Percentiles rank a stretch among this genome's conserved stretches.
These are phyloP conservation scores for Conistra vaccinii DNA, from an alignment of 2,888 invertebrate genomes.

Conservation along the genomic window DNA sequence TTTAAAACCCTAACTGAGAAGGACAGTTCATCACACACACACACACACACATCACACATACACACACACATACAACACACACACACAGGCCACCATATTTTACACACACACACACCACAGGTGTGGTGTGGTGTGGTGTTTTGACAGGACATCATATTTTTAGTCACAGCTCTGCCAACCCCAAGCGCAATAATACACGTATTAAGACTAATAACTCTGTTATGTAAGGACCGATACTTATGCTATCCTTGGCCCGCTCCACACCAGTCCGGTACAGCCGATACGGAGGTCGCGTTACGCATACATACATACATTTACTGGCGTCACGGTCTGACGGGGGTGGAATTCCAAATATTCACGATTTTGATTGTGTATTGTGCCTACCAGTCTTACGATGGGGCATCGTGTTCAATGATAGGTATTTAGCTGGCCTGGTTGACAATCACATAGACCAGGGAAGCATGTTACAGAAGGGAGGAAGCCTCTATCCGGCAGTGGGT, in stretches of 20 bases:
- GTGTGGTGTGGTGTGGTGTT: no score
- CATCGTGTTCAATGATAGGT: no score
- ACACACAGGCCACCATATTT: no score
- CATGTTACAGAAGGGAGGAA: background rate
- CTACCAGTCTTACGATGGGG: no score
- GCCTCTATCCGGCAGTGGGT: no score
- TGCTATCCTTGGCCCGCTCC: constrained; percentile 46
- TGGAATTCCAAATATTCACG: constrained; percentile 28
- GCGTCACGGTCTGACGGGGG: constrained; percentile 34
- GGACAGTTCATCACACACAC: no score
- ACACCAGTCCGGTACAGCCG: constrained; percentile 28
- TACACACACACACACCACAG: no score
- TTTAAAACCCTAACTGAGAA: no score
- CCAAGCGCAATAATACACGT: background rate
- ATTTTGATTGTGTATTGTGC: background rate
- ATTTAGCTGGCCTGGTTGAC: no score
- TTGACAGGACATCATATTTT: no score
- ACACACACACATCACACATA: no score
- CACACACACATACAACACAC: no score
- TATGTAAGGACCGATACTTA: constrained; percentile 38
- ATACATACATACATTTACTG: constrained; percentile 27
- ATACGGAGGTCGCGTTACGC: constrained; percentile 41
- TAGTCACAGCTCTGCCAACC: background rate
- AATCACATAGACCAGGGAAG: background rate
- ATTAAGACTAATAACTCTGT: constrained; percentile 1